Base-by-base conservation (phyloP, 2,797 vertebrate species). In the Muraenolepis orangiensis region DNA sequence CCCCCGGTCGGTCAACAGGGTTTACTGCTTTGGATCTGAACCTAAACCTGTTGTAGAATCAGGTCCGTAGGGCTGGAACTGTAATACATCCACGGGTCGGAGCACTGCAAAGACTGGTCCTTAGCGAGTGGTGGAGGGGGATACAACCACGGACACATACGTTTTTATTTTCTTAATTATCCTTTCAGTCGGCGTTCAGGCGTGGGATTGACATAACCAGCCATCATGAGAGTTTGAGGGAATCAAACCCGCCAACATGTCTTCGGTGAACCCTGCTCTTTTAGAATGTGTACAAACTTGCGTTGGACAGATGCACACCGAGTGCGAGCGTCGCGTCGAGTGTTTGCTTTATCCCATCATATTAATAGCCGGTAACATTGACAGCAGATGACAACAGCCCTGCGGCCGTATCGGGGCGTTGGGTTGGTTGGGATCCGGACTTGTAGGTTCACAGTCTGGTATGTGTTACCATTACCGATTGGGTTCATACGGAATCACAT, bases 391-490 rank as follows among this genome's bases (percentile, higher is more conserved):
- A 30, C 34, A 77, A 80, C 67, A 78, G 82, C 84, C 85, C 85
- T 76, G 73, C 67, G 74, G 82, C 76, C 67, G 79, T 81, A 72
- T 72, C 72, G 68, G 11, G 70, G 28, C 31, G n/a, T n/a, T 51
- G 72, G 5, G 74, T 46, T 10, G 73, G 73, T n/a, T n/a, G 38
- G 84, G 85, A 68, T 75, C 66, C 78, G 34, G 74, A 71, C 76
- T 80, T 80, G 79, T 83, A 78, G 14, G 68, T 78, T 87, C 80
- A 86, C 84, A 84, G 77, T 80, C 75, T 75, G 84, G 76, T 28
- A 72, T 77, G 40, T 83, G 81, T 83, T 86, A 87, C 78, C 6
- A 66, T 89, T 86, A 34, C 32, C 83, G 16, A 81, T 75, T 82
- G 88, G 88, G 82, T 84, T 67, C 36, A 3, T 71, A 74, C 82